Evolutionary conservation across 2,113 vertebrate species (phyloP), one percentile per base, ranked within the genome.

Genomic region (Pelecanus crispus): DNA sequence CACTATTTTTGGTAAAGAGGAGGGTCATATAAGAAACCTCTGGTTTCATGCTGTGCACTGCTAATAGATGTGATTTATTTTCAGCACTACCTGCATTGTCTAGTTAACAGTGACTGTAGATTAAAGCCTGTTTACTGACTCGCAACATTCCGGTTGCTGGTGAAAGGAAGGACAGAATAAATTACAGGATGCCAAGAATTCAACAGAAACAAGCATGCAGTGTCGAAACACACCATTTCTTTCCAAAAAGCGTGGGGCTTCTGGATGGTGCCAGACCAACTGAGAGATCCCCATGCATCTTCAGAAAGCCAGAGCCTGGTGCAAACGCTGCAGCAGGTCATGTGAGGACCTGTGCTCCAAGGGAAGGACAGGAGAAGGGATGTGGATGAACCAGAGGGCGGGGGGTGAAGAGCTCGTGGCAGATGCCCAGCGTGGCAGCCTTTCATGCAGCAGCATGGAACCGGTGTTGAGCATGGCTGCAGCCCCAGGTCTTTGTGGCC

Each of bases 91-190:
- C 63, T 94, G 44, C 77, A 86, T 92, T 95, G 75, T 95, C 38
- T 66, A 53, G 52, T 88, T 96, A 96, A 97, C 75, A 96, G 92
- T 74, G n/a, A 20, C 62, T 95, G 42, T 53, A 92, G 78, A 95
- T 97, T 95, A 97, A 83, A 96, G 72, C 22, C 53, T 63, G 81
- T 96, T 96, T 95, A 95, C 83, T 31, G 59, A 74, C 75, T 94
- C n/a, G 29, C 56, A 87, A 31, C 81, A 81, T 96, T 96, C 49
- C 8, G 6, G 18, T 78, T 67, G 59, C 40, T 85, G 56, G 28
- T n/a, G 38, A 88, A 95, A 73, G 65, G 28, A 91, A 90, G 34
- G 50, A 73, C 15, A 92, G 40, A 81, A 58, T 86, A 96, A 97
- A 95, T 86, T 92, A 94, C 13, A 94, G 19, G 10, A 93, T 72